A percentile compares a stretch with the other conserved stretches of the same genome.
phyloP scores from a whole-genome alignment of 2,888 invertebrate genomes.

The Drosophila infuscata region DNA sequence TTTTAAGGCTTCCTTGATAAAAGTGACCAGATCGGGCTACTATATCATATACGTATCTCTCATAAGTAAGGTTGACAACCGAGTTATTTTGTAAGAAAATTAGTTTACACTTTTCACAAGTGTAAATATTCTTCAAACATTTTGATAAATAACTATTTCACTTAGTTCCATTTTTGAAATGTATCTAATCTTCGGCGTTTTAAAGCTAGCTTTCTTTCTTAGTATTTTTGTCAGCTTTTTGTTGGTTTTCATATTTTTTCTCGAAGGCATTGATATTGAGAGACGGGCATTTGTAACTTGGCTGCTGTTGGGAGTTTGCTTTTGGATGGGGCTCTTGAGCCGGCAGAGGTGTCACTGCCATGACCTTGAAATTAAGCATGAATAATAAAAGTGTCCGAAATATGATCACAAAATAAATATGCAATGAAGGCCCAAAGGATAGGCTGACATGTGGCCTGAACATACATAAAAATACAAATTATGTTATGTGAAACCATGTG shows the following conservation, averaged over 20 bases:
- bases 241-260: slow-evolving; percentile 10
- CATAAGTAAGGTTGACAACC: neutral
- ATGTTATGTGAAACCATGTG: slow-evolving; percentile 6
- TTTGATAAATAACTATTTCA: neutral
- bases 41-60: neutral
- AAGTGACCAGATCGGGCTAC: neutral
- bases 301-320: slow-evolving; percentile 18
- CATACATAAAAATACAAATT: slow-evolving; percentile 52
- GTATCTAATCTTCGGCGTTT: neutral
- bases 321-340: slow-evolving; percentile 17
- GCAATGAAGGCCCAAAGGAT: slow-evolving; percentile 10
- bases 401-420: slow-evolving; percentile 37
- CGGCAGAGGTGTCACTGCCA: slow-evolving; percentile 42
- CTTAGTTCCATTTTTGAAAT: neutral
- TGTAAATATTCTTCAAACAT: neutral
- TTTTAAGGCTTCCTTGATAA: neutral
- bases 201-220: neutral
- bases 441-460: slow-evolving; percentile 30
- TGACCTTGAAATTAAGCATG: slow-evolving; percentile 60
- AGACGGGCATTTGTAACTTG: slow-evolving; percentile 52
- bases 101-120: neutral
- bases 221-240: neutral
- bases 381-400: slow-evolving; percentile 61
- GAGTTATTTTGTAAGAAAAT: too few species aligned
- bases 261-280: slow-evolving; percentile 39